phyloP scores from a whole-genome alignment of 2,113 vertebrate genomes.

The Onychostruthus taczanowskii region DNA sequence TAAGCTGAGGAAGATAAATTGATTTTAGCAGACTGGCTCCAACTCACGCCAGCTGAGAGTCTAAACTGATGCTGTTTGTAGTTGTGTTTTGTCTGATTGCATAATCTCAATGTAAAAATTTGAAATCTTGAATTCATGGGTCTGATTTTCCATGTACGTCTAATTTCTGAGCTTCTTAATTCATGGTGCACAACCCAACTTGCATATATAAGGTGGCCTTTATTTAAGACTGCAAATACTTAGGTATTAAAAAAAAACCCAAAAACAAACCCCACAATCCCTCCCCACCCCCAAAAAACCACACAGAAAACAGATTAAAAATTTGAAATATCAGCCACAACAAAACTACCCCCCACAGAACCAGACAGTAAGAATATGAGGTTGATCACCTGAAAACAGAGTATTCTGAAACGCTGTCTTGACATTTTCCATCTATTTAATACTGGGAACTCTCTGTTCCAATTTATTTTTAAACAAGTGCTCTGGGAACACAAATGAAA shows the following conservation, averaged over 20 bases:
- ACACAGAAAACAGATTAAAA: background rate
- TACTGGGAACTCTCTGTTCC: background rate
- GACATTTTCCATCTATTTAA: background rate
- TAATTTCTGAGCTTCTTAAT: background rate
- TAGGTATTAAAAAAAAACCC: background rate
- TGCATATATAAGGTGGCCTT: background rate
- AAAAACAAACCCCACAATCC: background rate
- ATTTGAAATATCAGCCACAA: background rate
- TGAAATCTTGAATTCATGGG: background rate
- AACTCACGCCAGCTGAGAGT: background rate
- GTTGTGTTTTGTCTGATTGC: background rate
- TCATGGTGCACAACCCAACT: background rate
- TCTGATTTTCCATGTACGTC: background rate
- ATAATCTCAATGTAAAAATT: background rate
- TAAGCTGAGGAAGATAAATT: background rate
- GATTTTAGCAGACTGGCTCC: background rate
- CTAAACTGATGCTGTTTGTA: background rate
- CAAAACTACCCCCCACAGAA: background rate
- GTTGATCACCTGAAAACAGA: background rate
- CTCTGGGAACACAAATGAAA: background rate
- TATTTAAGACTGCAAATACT: background rate
- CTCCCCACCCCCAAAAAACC: rapidly evolving
- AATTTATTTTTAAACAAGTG: slow-evolving; percentile 16
- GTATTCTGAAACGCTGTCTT: background rate
- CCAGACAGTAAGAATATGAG: background rate